A percentile compares a stretch with the other conserved stretches of the same genome.
phyloP scores from a whole-genome alignment of 2,888 invertebrate species.

The Drosophila kanekoi region DNA sequence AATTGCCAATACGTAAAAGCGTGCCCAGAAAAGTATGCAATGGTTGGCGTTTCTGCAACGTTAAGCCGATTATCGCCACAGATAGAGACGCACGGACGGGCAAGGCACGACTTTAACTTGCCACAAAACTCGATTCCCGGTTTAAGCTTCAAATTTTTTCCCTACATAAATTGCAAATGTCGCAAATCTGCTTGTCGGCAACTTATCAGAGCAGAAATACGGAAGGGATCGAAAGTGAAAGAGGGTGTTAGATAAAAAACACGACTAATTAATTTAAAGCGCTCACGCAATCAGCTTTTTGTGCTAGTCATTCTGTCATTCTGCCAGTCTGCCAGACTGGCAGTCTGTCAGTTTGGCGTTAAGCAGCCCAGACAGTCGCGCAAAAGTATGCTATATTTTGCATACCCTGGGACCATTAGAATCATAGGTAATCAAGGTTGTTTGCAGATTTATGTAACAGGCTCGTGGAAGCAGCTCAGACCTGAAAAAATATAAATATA shows the following conservation, averaged over 20 bases:
- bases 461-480: too few species aligned
- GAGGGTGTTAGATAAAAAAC: slow-evolving; percentile 37
- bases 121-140: slow-evolving; percentile 20
- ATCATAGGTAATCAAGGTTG: too few species aligned
- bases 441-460: too few species aligned
- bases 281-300: slow-evolving; percentile 61
- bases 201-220: slow-evolving; percentile 62
- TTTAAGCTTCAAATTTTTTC: slow-evolving; percentile 5
- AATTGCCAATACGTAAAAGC: slow-evolving; percentile 48
- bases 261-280: slow-evolving; percentile 76
- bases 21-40: slow-evolving; percentile 35
- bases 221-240: slow-evolving; percentile 1
- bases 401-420: too few species aligned
- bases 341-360: slow-evolving; percentile 22
- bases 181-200: slow-evolving; percentile 73
- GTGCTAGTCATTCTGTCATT: slow-evolving; percentile 35
- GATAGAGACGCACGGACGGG: slow-evolving; percentile 14
- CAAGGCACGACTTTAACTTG: slow-evolving; percentile 39
- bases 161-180: slow-evolving; percentile 63
- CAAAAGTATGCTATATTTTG: slow-evolving; percentile 64
- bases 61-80: slow-evolving; percentile 73
- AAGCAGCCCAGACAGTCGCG: slow-evolving; percentile 21
- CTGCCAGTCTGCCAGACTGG: slow-evolving; percentile 22
- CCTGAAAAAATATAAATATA: too few species aligned
- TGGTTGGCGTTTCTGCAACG: slow-evolving; percentile 35